A percentile compares a stretch with the other conserved stretches of the same genome.
Conservation (phyloP, 2,888 invertebrate genomes). For the Drosophila crucigera region DNA sequence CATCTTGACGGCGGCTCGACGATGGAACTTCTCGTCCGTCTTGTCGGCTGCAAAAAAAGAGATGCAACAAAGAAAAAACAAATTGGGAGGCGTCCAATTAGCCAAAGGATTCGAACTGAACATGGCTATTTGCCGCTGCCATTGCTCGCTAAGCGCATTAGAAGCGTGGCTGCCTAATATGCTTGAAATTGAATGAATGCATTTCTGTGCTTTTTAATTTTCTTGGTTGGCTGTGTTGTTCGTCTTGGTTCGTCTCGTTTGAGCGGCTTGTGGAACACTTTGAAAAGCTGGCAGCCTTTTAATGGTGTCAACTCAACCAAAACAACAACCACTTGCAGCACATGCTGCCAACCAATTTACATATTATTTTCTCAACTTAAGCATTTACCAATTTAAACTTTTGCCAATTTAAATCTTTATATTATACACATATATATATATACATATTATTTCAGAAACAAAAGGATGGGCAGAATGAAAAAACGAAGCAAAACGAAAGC, state of each 20-base stretch:
- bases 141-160: constrained; percentile 41
- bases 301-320: not conserved
- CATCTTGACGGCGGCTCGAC: constrained; percentile 93
- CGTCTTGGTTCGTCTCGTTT: constrained; percentile 20
- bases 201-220: constrained; percentile 27
- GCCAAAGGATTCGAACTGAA: constrained; percentile 10
- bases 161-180: constrained; percentile 17
- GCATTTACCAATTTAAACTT: not conserved
- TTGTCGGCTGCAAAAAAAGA: constrained; percentile 89
- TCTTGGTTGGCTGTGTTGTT: not conserved
- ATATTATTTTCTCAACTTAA: not conserved
- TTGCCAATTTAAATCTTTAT: not conserved
- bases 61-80: not conserved
- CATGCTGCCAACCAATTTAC: not conserved
- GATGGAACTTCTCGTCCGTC: constrained; percentile 92
- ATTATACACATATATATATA: no score
- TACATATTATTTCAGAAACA: not conserved
- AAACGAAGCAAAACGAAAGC: not conserved
- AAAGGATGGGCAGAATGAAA: not conserved
- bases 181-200: constrained; percentile 10
- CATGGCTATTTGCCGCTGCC: constrained; percentile 46
- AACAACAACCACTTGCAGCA: not conserved
- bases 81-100: constrained; percentile 20
- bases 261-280: not conserved
- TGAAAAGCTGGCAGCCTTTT: not conserved